Evolutionary conservation across 2,113 vertebrate species (phyloP).

Genomic region (Montifringilla adamsi): DNA sequence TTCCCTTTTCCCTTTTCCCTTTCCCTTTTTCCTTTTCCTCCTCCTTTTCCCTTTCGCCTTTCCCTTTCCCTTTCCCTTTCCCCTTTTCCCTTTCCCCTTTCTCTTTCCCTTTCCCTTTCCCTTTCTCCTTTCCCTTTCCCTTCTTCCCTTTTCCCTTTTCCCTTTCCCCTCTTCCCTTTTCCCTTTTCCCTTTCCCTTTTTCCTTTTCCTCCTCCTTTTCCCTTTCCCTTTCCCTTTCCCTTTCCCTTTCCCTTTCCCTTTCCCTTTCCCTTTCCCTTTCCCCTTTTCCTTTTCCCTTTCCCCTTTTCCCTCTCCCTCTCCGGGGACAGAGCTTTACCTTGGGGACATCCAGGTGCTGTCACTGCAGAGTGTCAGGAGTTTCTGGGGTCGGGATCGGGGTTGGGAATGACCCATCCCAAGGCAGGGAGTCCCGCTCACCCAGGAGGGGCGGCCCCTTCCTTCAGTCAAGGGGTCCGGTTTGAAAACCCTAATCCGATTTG

Average conservation of each 20-base stretch:
- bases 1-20: not conserved
- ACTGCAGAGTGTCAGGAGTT: not conserved
- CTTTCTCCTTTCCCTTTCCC: too few species aligned
- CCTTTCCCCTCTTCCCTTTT: too few species aligned
- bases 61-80: too few species aligned
- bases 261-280: too few species aligned
- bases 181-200: not conserved
- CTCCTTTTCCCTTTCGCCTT: not conserved
- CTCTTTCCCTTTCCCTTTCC: too few species aligned
- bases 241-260: too few species aligned
- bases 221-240: too few species aligned
- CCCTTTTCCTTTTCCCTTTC: too few species aligned
- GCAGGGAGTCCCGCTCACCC: not conserved
- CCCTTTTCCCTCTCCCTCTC: too few species aligned
- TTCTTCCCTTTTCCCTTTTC: too few species aligned
- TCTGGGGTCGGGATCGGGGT: not conserved
- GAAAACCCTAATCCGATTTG: slow-evolving; percentile 50
- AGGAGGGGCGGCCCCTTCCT: not conserved
- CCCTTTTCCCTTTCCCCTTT: too few species aligned
- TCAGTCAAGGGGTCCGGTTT: slow-evolving; percentile 31
- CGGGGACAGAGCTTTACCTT: not conserved
- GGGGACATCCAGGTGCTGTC: not conserved
- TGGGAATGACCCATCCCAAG: fast-evolving
- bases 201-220: not conserved
- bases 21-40: too few species aligned